These are phyloP conservation scores for Dilophus febrilis DNA, from an alignment of 2,888 invertebrate species.

Conservation along the genomic window DNA sequence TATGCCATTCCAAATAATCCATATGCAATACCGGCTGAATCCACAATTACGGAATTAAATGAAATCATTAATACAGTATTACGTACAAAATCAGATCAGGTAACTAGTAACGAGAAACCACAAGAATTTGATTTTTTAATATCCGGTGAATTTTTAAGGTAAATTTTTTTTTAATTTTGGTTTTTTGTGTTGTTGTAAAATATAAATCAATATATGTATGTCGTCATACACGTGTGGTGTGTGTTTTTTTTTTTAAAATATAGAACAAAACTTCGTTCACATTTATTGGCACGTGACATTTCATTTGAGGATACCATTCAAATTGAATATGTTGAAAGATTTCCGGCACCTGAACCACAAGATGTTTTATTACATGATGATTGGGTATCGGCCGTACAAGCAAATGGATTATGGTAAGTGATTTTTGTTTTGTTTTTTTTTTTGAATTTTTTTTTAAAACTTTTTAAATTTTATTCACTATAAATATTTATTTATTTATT, in stretches of 20 bases:
- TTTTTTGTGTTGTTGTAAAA: no score
- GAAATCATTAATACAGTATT: constrained; percentile 63
- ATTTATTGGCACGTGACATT: constrained; percentile 54
- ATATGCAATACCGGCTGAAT: constrained; percentile 60
- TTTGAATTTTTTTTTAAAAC: background rate
- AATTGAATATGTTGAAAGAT: constrained; percentile 80
- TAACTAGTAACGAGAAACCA: constrained; percentile 29
- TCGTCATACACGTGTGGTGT: no score
- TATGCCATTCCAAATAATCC: constrained; percentile 77
- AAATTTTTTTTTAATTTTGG: no score
- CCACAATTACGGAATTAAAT: constrained; percentile 53
- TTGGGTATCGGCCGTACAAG: constrained; percentile 85
- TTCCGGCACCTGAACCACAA: constrained; percentile 81
- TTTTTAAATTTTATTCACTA: background rate
- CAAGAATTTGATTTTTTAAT: constrained; percentile 77
- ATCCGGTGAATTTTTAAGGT: constrained; percentile 61
- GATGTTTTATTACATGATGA: constrained; percentile 90
- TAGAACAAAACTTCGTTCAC: constrained; percentile 39
- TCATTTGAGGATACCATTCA: constrained; percentile 73
- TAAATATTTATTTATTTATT: background rate
- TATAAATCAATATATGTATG: no score
- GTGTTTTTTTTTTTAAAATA: no score
- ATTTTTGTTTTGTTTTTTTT: constrained; percentile 17
- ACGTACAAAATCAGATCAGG: constrained; percentile 25
- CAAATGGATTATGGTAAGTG: constrained; percentile 42